A percentile compares a stretch with the other conserved stretches of the same genome.
phyloP scores from a whole-genome alignment of 2,888 invertebrate genomes.

The Melanostoma mellinum region DNA sequence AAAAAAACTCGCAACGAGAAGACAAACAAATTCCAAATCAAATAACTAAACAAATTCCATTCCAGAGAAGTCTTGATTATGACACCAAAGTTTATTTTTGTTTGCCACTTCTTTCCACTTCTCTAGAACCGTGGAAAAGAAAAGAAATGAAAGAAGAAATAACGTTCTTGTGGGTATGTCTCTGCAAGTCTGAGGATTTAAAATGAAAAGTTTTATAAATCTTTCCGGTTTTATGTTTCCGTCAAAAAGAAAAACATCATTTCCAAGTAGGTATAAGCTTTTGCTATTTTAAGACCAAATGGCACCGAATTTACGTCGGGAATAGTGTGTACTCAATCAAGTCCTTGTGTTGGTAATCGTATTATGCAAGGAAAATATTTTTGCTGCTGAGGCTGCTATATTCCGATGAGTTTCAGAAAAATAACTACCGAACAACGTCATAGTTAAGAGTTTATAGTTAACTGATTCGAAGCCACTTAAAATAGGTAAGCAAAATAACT shows the following conservation, averaged over 20 bases:
- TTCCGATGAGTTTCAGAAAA: too few relatives aligned
- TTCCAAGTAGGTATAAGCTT: too few relatives aligned
- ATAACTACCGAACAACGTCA: too few relatives aligned
- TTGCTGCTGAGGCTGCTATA: too few relatives aligned
- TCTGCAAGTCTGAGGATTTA: neutral
- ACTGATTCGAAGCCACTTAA: too few relatives aligned
- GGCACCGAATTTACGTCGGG: too few relatives aligned
- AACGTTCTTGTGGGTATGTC: neutral
- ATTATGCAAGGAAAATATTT: too few relatives aligned
- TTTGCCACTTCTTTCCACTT: neutral
- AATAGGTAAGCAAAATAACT: too few relatives aligned
- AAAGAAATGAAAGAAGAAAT: neutral
- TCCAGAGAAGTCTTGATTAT: constrained; percentile 31
- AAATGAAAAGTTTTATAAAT: constrained; percentile 2
- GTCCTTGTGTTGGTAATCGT: too few relatives aligned
- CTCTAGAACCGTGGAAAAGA: neutral
- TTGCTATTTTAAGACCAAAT: too few relatives aligned
- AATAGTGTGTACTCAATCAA: too few relatives aligned
- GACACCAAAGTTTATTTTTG: constrained; percentile 35
- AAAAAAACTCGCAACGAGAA: neutral
- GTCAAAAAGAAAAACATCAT: constrained; percentile 5
- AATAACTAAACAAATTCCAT: constrained; percentile 26
- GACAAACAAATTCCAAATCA: constrained; percentile 11
- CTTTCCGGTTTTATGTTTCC: constrained; percentile 5
- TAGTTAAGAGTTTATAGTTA: too few relatives aligned